phyloP scores from a whole-genome alignment of 2,113 vertebrate genomes.

The Seriola quinqueradiata region DNA sequence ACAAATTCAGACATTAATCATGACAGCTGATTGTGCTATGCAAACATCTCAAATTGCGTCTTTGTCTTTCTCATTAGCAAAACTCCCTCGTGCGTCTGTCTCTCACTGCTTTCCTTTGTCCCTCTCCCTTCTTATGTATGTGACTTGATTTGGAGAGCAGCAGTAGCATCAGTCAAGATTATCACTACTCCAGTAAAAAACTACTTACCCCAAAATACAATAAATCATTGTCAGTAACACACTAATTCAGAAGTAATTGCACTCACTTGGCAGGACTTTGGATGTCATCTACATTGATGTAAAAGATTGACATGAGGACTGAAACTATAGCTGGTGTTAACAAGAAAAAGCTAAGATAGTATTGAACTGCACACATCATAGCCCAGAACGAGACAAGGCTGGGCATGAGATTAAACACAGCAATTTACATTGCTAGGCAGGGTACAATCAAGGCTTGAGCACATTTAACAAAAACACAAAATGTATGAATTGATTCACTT shows the following conservation, averaged over 20 bases:
- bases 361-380: background rate
- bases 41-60: slow-evolving; percentile 57
- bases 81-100: background rate
- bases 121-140: background rate
- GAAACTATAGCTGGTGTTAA: slow-evolving; percentile 23
- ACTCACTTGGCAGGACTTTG: background rate
- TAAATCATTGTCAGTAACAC: slow-evolving; percentile 42
- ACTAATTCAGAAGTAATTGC: slow-evolving; percentile 29
- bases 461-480: background rate
- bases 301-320: background rate
- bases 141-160: slow-evolving; percentile 37
- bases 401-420: slow-evolving; percentile 19
- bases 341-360: slow-evolving; percentile 13
- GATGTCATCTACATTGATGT: background rate
- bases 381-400: background rate
- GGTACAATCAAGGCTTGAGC: background rate
- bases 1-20: slow-evolving; percentile 66
- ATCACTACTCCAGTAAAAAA: slow-evolving; percentile 21
- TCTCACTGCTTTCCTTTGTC: background rate
- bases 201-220: background rate
- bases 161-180: background rate
- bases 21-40: slow-evolving; percentile 49
- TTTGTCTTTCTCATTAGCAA: slow-evolving; percentile 62
- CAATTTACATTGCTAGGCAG: background rate
- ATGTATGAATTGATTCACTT: background rate